Percentiles rank a stretch among this genome's conserved stretches.
These are phyloP conservation scores for Hemicordylus capensis DNA, from an alignment of 2,113 vertebrate genomes.

Conservation along the genomic window DNA sequence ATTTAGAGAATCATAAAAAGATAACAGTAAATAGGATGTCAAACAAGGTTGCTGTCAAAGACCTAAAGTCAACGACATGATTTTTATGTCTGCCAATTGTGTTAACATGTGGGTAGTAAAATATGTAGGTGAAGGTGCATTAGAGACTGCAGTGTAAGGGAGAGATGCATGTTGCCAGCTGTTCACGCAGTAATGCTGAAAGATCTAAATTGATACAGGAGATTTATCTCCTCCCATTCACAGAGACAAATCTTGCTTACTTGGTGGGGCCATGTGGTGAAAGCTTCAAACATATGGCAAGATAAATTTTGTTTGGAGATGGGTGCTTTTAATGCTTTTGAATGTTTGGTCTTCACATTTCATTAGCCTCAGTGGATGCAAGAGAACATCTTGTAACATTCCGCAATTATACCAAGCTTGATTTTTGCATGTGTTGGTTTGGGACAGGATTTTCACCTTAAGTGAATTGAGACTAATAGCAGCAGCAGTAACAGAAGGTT, in stretches of 20 bases:
- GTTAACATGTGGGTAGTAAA: background rate
- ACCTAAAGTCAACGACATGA: background rate
- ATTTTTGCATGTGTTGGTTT: slow-evolving; percentile 12
- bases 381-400: slow-evolving; percentile 21
- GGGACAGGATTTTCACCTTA: slow-evolving; percentile 22
- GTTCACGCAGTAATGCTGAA: background rate
- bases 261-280: slow-evolving; percentile 34
- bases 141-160: background rate
- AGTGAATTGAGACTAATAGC: background rate
- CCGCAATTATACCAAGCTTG: slow-evolving; percentile 6
- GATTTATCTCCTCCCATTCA: slow-evolving; percentile 13
- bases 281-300: slow-evolving; percentile 48
- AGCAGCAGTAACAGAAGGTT: background rate
- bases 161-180: slow-evolving; percentile 12
- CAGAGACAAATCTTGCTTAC: slow-evolving; percentile 19
- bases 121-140: slow-evolving; percentile 32
- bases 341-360: background rate
- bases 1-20: slow-evolving; percentile 1
- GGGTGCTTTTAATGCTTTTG: slow-evolving; percentile 45
- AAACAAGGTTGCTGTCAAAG: rapidly evolving
- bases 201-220: slow-evolving; percentile 33
- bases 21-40: background rate
- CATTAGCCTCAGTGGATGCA: slow-evolving; percentile 27
- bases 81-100: background rate
- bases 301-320: slow-evolving; percentile 41